phyloP scores from a whole-genome alignment of 2,113 vertebrate genomes.

The Monopterus albus region DNA sequence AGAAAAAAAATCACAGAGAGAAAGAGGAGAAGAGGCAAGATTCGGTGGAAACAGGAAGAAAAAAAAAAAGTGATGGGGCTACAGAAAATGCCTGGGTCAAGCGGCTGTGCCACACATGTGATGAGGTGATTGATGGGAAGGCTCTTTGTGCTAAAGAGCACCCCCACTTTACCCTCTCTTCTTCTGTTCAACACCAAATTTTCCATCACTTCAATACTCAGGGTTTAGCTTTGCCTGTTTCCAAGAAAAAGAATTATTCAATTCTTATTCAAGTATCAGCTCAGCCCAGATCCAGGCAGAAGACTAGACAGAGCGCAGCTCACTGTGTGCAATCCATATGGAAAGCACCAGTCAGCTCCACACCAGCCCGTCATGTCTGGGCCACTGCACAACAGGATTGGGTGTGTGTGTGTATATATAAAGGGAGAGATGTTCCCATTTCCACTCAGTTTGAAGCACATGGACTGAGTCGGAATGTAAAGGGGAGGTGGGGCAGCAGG shows the following conservation, averaged over 20 bases:
- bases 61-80: constrained; percentile 27
- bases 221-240: constrained; percentile 1
- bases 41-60: constrained; percentile 5
- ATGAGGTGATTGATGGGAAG: constrained; percentile 65
- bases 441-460: constrained; percentile 76
- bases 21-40: constrained; percentile 21
- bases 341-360: constrained; percentile 23
- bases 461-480: constrained; percentile 68
- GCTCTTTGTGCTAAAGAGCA: constrained; percentile 38
- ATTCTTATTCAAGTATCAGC: constrained; percentile 23
- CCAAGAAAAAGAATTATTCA: neutral
- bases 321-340: constrained; percentile 12
- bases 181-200: constrained; percentile 21
- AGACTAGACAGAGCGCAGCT: neutral
- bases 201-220: constrained; percentile 2
- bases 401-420: constrained; percentile 61
- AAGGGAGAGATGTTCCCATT: constrained; percentile 69
- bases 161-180: neutral
- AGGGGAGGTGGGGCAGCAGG: constrained; percentile 15
- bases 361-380: constrained; percentile 32
- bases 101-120: constrained; percentile 61
- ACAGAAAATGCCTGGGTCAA: constrained; percentile 58
- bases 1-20: constrained; percentile 37
- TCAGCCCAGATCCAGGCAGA: constrained; percentile 23
- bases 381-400: constrained; percentile 72